phyloP scores from a whole-genome alignment of 2,888 invertebrate species.

The Eurytoma adleriae region DNA sequence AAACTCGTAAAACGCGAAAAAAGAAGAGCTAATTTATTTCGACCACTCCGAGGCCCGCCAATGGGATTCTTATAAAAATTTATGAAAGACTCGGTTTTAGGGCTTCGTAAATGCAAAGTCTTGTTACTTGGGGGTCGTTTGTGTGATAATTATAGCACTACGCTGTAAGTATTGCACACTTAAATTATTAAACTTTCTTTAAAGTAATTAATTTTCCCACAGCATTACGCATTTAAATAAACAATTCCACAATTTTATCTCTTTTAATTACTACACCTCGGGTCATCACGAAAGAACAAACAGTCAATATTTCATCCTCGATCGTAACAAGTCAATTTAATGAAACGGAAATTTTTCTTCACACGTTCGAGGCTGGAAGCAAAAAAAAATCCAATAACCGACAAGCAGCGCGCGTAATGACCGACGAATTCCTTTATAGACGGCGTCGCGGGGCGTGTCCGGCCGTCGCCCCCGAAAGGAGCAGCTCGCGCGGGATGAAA shows the following conservation, averaged over 20 bases:
- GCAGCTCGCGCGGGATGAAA: background rate
- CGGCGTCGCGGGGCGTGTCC: too few relatives aligned
- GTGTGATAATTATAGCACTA: slow-evolving; percentile 30
- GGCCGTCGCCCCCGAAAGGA: background rate
- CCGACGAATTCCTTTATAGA: too few relatives aligned
- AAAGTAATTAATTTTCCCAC: slow-evolving; percentile 10
- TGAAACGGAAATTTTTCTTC: too few relatives aligned
- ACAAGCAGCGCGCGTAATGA: too few relatives aligned
- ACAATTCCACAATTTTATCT: too few relatives aligned
- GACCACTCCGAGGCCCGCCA: slow-evolving; percentile 32
- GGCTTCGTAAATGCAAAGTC: slow-evolving; percentile 37
- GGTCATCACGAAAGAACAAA: slow-evolving; percentile 25
- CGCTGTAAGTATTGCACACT: too few relatives aligned
- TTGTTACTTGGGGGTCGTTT: slow-evolving; percentile 3
- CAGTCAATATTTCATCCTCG: background rate
- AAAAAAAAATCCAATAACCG: background rate
- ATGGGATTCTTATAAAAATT: slow-evolving; percentile 45
- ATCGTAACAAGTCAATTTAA: too few relatives aligned
- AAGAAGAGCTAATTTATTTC: slow-evolving; percentile 56
- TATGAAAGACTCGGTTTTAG: slow-evolving; percentile 46
- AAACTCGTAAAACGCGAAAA: slow-evolving; percentile 51
- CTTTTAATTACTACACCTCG: background rate
- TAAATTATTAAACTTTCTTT: too few relatives aligned
- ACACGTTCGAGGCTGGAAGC: background rate
- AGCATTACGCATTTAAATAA: too few relatives aligned